phyloP scores from a whole-genome alignment of 2,888 invertebrate species.

The Caenorhabditis sinica region DNA sequence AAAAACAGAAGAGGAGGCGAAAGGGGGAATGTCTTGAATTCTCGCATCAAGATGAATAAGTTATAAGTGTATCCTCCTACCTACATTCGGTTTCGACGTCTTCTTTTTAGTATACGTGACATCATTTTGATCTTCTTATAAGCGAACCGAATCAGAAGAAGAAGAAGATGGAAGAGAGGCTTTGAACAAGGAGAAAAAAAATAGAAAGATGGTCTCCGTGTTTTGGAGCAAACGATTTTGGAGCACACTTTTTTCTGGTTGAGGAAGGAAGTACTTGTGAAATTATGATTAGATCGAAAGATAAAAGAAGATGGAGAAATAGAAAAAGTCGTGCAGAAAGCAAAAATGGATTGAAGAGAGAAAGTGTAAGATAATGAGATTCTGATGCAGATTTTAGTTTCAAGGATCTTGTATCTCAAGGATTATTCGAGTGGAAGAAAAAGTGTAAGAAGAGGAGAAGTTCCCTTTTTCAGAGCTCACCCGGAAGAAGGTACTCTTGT shows the following conservation, averaged over 20 bases:
- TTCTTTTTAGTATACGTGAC: conserved; percentile 41
- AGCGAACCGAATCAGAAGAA: conserved; percentile 27
- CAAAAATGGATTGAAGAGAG: conserved; percentile 32
- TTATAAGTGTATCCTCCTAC: conserved; percentile 51
- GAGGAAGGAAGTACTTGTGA: conserved; percentile 58
- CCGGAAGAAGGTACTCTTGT: conserved; percentile 47
- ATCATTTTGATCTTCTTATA: conserved; percentile 51
- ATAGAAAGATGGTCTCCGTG: conserved; percentile 37
- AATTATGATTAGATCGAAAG: conserved; percentile 48
- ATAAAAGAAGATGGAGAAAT: conserved; percentile 29
- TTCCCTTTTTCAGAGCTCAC: conserved; percentile 22
- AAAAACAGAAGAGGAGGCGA: conserved; percentile 10
- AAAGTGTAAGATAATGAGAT: conserved; percentile 32
- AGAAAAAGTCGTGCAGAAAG: conserved; percentile 38
- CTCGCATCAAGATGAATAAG: conserved; percentile 55
- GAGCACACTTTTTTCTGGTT: background rate
- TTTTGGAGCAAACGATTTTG: conserved; percentile 32
- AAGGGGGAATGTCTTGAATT: conserved; percentile 18
- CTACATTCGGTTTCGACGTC: conserved; percentile 30
- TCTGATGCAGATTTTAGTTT: conserved; percentile 30
- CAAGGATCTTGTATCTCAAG: conserved; percentile 11
- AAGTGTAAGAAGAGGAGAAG: conserved; percentile 6
- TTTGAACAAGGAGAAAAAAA: conserved; percentile 29
- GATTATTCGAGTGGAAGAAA: conserved; percentile 31
- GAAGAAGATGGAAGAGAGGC: conserved; percentile 40